phyloP scores from a whole-genome alignment of 2,797 vertebrate genomes.

The Anolis apletophallus region DNA sequence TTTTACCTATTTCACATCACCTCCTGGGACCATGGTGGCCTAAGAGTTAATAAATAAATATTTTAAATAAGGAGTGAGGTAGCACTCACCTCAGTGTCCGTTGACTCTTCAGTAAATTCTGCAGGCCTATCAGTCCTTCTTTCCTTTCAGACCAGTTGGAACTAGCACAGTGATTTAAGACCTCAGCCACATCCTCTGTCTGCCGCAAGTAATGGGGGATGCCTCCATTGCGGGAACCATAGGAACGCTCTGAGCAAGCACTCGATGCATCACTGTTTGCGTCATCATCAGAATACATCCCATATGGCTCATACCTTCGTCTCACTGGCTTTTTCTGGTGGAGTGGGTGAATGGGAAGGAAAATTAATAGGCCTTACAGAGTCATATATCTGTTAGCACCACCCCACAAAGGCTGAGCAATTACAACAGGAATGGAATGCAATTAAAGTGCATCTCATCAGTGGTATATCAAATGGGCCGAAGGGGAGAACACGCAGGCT shows the following conservation, averaged over 20 bases:
- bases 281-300: conserved; percentile 94
- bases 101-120: conserved; percentile 91
- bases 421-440: neutral
- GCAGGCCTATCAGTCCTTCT: conserved; percentile 91
- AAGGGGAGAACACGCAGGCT: neutral
- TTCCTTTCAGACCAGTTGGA: conserved; percentile 99
- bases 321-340: conserved; percentile 92
- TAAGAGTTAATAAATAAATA: too few relatives aligned
- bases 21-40: too few relatives aligned
- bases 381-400: neutral
- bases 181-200: conserved; percentile 96
- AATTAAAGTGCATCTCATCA: neutral
- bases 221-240: conserved; percentile 91
- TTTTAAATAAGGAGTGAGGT: neutral
- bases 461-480: neutral
- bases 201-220: conserved; percentile 93
- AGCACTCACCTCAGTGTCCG: conserved; percentile 85
- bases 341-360: neutral
- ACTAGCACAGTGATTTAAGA: conserved; percentile 98
- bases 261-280: conserved; percentile 96
- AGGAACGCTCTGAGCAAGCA: conserved; percentile 95
- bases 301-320: conserved; percentile 91
- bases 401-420: conserved; percentile 13
- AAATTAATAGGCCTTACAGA: neutral
- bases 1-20: too few relatives aligned